These are phyloP conservation scores for Eurypyga helias DNA, from an alignment of 2,113 vertebrate species.

Conservation along the genomic window DNA sequence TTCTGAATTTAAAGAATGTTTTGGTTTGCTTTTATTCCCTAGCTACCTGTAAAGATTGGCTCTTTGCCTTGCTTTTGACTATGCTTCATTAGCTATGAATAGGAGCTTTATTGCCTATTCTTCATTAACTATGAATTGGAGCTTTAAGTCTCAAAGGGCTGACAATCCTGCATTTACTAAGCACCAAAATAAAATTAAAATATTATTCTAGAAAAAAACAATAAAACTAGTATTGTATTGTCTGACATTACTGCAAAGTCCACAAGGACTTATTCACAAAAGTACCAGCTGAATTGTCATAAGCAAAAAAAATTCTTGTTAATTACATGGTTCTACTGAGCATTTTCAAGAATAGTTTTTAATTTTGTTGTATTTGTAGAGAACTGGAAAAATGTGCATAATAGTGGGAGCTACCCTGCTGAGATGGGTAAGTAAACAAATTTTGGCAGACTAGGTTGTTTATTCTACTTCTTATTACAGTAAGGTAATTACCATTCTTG, in stretches of 20 bases:
- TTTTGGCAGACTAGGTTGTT: neutral
- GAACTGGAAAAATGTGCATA: neutral
- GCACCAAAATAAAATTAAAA: neutral
- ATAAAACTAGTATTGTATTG: neutral
- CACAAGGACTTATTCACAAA: neutral
- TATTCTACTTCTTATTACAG: neutral
- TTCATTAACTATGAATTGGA: neutral
- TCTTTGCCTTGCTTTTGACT: slow-evolving; percentile 11
- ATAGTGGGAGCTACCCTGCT: neutral
- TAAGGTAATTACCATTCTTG: slow-evolving; percentile 8
- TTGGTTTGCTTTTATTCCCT: slow-evolving; percentile 10
- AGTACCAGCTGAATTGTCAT: neutral
- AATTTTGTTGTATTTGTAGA: neutral
- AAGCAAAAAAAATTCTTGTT: neutral
- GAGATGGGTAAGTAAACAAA: neutral
- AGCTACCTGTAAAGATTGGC: slow-evolving; percentile 5
- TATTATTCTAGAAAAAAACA: neutral
- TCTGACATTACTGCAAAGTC: neutral
- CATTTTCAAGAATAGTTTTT: neutral
- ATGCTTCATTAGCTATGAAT: neutral
- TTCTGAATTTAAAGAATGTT: neutral
- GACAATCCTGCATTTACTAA: neutral
- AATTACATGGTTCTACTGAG: neutral
- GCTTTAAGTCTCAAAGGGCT: neutral
- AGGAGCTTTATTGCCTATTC: neutral